Percentiles rank a stretch among this genome's conserved stretches.
phyloP scores from a whole-genome alignment of 2,113 vertebrate genomes.

The Phyllopteryx taeniolatus region DNA sequence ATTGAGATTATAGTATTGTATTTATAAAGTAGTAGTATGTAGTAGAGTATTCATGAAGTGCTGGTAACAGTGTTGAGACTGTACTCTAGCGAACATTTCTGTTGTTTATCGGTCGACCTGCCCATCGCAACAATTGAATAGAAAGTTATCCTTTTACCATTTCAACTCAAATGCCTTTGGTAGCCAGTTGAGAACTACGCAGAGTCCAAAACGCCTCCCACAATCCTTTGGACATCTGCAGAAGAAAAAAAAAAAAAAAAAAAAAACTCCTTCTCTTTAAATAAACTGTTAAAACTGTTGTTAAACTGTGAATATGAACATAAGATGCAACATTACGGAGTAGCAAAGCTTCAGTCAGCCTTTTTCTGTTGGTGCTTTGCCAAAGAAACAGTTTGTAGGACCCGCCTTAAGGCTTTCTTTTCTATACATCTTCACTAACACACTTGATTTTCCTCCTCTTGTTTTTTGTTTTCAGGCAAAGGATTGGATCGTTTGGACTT shows the following conservation, averaged over 20 bases:
- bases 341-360: background rate
- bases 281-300: conserved; percentile 6
- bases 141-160: background rate
- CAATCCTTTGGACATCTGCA: conserved; percentile 42
- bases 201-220: conserved; percentile 43
- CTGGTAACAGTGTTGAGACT: too few relatives aligned
- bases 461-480: background rate
- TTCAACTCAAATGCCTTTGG: conserved; percentile 37
- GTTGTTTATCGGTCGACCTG: too few relatives aligned
- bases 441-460: background rate
- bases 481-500: background rate
- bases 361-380: background rate
- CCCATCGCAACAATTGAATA: too few relatives aligned
- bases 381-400: background rate
- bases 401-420: background rate
- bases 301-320: background rate
- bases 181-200: conserved; percentile 34
- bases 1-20: too few relatives aligned
- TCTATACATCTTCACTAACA: background rate
- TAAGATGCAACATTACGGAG: background rate
- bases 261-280: conserved; percentile 11
- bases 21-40: too few relatives aligned
- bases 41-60: background rate
- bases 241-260: conserved; percentile 7
- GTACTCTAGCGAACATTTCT: too few relatives aligned